Evolutionary conservation across 2,888 invertebrate species (phyloP).

Genomic region (Schizaphis graminum): DNA sequence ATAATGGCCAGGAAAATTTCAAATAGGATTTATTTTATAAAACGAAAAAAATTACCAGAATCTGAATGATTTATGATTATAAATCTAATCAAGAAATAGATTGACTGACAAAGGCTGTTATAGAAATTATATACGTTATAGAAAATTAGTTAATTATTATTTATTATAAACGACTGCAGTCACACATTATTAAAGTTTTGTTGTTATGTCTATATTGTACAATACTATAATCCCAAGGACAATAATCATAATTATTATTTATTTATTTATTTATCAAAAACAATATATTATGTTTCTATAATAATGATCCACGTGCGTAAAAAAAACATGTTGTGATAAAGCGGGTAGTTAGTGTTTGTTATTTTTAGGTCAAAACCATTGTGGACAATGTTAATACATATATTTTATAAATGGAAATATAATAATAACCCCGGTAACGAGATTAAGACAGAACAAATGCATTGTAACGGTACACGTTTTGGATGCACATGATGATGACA

Average conservation of each 20-base stretch:
- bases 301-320: neutral
- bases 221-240: neutral
- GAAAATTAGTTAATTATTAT: neutral
- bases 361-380: neutral
- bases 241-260: neutral
- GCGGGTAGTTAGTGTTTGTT: neutral
- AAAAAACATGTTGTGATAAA: neutral
- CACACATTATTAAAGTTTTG: neutral
- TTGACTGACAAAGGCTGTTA: neutral
- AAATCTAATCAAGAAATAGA: neutral
- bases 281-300: neutral
- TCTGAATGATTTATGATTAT: neutral
- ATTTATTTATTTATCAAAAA: neutral
- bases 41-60: neutral
- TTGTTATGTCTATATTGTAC: neutral
- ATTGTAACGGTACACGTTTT: conserved; percentile 11
- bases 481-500: neutral
- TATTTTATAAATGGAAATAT: conserved; percentile 18
- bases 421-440: conserved; percentile 24
- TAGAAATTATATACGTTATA: neutral
- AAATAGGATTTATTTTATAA: neutral
- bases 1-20: neutral
- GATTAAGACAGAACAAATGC: conserved; percentile 20
- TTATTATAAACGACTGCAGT: neutral
- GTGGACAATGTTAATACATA: neutral